These are phyloP conservation scores for Hoplostethus atlanticus DNA, from an alignment of 2,797 vertebrate genomes.

Conservation along the genomic window DNA sequence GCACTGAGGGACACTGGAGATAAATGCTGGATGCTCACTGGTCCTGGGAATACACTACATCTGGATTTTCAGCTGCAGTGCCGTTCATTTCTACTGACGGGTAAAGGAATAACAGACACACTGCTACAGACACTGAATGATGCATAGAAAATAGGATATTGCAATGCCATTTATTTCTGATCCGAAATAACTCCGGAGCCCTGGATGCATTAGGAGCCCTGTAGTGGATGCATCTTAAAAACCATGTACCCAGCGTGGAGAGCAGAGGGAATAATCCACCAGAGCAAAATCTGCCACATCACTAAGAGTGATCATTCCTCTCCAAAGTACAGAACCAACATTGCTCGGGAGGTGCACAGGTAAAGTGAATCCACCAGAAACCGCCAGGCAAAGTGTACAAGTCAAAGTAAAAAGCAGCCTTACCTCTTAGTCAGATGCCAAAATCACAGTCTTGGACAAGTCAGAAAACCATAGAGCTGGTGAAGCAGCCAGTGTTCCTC, in stretches of 20 bases:
- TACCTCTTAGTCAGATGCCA: slow-evolving; percentile 72
- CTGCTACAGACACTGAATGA: slow-evolving; percentile 39
- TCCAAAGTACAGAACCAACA: slow-evolving; percentile 40
- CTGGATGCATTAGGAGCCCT: not conserved
- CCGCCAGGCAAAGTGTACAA: slow-evolving; percentile 33
- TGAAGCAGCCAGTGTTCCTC: slow-evolving; percentile 60
- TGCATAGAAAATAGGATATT: slow-evolving; percentile 66
- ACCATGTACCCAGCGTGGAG: not conserved
- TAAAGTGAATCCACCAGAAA: not conserved
- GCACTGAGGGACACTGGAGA: not conserved
- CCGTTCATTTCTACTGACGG: slow-evolving; percentile 36
- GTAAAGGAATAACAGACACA: slow-evolving; percentile 6
- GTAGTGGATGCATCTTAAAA: not conserved
- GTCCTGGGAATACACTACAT: slow-evolving; percentile 38
- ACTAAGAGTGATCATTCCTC: slow-evolving; percentile 15
- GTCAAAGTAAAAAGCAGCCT: slow-evolving; percentile 47
- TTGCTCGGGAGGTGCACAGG: not conserved
- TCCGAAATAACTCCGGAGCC: slow-evolving; percentile 22
- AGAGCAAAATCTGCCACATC: slow-evolving; percentile 51
- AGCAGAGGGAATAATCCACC: slow-evolving; percentile 3
- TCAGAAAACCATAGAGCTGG: slow-evolving; percentile 81
- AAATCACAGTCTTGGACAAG: slow-evolving; percentile 68
- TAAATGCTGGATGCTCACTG: slow-evolving; percentile 9
- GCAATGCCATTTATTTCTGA: slow-evolving; percentile 49
- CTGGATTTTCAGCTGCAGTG: slow-evolving; percentile 59